These are phyloP conservation scores for Brachypalpus laphriformis DNA, from an alignment of 2,888 invertebrate genomes.

Conservation along the genomic window DNA sequence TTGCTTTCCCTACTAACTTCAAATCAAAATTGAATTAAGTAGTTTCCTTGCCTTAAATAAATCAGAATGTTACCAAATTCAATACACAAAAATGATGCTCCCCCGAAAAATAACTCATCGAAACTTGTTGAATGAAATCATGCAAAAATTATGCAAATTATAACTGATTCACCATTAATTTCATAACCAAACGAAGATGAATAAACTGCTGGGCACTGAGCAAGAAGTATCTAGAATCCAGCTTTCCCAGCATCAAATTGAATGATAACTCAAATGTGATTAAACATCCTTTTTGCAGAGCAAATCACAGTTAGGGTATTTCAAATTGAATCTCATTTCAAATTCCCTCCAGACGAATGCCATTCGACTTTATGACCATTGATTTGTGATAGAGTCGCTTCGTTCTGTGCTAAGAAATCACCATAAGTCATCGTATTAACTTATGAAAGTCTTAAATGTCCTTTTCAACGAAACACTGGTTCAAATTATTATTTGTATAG, in stretches of 20 bases:
- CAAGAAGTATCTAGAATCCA: background rate
- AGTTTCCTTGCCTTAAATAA: too few species aligned
- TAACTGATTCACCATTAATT: conserved; percentile 57
- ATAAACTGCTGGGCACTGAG: conserved; percentile 45
- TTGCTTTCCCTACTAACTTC: too few species aligned
- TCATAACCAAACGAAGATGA: conserved; percentile 55
- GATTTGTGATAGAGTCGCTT: conserved; percentile 8
- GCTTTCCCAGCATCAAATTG: conserved; percentile 21
- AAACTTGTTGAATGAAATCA: conserved; percentile 41
- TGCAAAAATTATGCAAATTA: conserved; percentile 67
- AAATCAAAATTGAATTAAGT: too few species aligned
- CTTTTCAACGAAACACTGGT: conserved; percentile 57
- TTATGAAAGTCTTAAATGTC: conserved; percentile 67
- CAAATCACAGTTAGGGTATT: background rate
- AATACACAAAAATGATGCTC: background rate
- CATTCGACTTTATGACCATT: conserved; percentile 17
- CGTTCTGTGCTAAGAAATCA: conserved; percentile 48
- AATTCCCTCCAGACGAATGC: conserved; percentile 43
- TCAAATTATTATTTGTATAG: conserved; percentile 69
- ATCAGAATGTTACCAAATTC: too few species aligned
- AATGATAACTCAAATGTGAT: conserved; percentile 42
- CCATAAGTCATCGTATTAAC: conserved; percentile 68
- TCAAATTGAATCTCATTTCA: conserved; percentile 52
- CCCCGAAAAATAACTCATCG: background rate
- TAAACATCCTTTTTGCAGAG: conserved; percentile 35